phyloP scores from a whole-genome alignment of 2,888 invertebrate genomes.

The Drosophila stalkeri region DNA sequence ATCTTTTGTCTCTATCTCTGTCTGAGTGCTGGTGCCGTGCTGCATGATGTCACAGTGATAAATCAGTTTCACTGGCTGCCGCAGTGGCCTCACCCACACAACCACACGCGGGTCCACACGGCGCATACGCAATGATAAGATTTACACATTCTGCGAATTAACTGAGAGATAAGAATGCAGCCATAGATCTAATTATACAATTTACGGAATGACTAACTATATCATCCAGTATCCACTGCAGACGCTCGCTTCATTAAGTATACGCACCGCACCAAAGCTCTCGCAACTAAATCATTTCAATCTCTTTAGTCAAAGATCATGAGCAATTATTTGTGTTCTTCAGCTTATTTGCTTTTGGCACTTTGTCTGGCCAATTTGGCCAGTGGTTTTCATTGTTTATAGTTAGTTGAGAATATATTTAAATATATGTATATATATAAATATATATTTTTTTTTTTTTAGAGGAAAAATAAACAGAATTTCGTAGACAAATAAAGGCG shows the following conservation, averaged over 20 bases:
- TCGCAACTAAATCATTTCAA: constrained; percentile 11
- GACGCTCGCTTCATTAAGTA: constrained; percentile 2
- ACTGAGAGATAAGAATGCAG: constrained; percentile 64
- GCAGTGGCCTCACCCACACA: constrained; percentile 24
- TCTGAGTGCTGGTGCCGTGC: constrained; percentile 28
- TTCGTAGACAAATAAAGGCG: constrained; percentile 1
- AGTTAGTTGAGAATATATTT: constrained; percentile 2
- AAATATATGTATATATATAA: neutral
- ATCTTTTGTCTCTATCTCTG: neutral
- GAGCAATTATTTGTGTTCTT: constrained; percentile 25
- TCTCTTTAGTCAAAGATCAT: constrained; percentile 41
- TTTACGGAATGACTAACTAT: constrained; percentile 67
- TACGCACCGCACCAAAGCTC: neutral
- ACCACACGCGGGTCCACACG: neutral
- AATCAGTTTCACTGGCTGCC: constrained; percentile 48
- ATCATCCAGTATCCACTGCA: neutral
- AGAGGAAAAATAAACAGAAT: constrained; percentile 4
- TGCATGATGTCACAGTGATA: constrained; percentile 70
- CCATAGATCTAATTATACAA: constrained; percentile 11
- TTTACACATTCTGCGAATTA: constrained; percentile 36
- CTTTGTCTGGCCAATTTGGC: constrained; percentile 23
- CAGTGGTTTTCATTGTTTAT: constrained; percentile 26
- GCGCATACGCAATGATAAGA: constrained; percentile 41
- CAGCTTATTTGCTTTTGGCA: constrained; percentile 14
- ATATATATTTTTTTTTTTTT: neutral